Base-by-base conservation (phyloP, 92 coral and sea anemone genomes). In the Paragorgia papillata region DNA sequence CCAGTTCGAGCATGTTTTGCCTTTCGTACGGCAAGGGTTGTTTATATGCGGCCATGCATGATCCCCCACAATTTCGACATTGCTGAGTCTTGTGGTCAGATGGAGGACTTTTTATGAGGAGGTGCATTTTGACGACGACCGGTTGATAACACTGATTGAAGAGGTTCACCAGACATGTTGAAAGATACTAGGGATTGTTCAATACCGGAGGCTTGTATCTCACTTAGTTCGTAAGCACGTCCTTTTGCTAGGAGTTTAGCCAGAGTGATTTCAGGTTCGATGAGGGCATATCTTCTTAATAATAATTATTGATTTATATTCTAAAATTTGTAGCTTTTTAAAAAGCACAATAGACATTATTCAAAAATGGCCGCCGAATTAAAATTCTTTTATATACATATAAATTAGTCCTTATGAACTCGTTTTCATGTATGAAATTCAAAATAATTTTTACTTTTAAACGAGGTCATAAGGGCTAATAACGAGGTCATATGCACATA, bases 61-160 rank as follows among this genome's bases (percentile, higher is more conserved):
- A 29, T 9, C 51, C 74, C 15, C 82, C 74, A 62, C 82, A 76
- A 62, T 76, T 76, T 76, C 73, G 17, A n/a, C 74, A 76, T 1
- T 32, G 29, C 62, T 75, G 81, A 18, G 50, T 43, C 50, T 43
- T 43, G 9, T 62, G 58, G 82, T 37, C 10, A 10, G 4, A 10
- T 27, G 66, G 34, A 37, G 10, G 43, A 37, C 6, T 37, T 10
- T n/a, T 37, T 37, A 10, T 4, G 6, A 10, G 43, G 43, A 37
- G 43, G 10, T 37, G 43, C 43, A 37, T 37, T 4, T 37, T 37
- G 43, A 4, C 43, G 43, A 37, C 10, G 6, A 37, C 43, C 6
- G 43, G 4, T 37, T 4, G 4, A 37, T 4, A n/a, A n/a, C 58
- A 37, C 43, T 3, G 58, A 5, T 22, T 51, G 8, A 5, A n/a